phyloP scores from a whole-genome alignment of 2,113 vertebrate genomes.

The Pelecanus crispus region DNA sequence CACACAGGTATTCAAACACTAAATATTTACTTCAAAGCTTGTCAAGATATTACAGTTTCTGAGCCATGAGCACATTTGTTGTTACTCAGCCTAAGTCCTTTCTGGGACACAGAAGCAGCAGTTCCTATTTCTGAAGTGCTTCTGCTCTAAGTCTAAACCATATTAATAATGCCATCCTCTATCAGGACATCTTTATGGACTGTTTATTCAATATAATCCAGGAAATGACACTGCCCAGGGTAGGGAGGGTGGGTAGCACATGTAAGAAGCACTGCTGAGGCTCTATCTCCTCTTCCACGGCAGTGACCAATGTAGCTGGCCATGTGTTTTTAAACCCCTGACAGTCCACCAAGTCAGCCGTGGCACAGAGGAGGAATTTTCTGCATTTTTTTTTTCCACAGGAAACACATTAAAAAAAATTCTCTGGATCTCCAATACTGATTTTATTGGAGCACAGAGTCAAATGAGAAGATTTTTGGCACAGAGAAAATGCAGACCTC shows the following conservation, averaged over 20 bases:
- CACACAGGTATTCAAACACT: background rate
- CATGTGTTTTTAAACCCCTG: background rate
- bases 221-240: background rate
- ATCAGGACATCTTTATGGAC: background rate
- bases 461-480: background rate
- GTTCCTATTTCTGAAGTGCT: background rate
- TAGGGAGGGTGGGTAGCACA: background rate
- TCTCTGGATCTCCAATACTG: background rate
- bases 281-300: background rate
- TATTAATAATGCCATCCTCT: background rate
- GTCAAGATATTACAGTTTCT: background rate
- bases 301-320: accelerated
- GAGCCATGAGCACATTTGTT: background rate
- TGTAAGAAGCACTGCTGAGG: background rate
- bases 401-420: background rate
- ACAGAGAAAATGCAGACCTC: background rate
- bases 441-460: background rate
- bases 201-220: background rate
- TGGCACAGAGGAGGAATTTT: background rate
- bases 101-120: background rate
- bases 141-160: background rate
- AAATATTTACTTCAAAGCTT: background rate
- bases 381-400: background rate
- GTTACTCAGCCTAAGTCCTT: background rate
- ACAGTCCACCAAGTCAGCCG: background rate